Percentiles rank a stretch among this genome's conserved stretches.
These are phyloP conservation scores for Mustelus asterias DNA, from an alignment of 2,113 vertebrate genomes.

Conservation along the genomic window DNA sequence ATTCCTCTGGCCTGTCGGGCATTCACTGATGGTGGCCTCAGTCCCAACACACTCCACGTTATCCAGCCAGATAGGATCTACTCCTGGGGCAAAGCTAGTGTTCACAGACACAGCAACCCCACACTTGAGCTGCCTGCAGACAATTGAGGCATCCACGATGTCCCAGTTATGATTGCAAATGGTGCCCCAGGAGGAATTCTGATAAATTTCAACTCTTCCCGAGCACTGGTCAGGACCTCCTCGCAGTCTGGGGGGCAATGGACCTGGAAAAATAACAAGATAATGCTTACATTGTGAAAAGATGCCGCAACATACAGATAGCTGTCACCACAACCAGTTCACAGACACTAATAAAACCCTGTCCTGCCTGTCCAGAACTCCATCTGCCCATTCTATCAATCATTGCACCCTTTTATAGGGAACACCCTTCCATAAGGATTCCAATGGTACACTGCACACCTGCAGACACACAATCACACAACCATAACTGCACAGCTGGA, in stretches of 20 bases:
- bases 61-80: conserved; percentile 38
- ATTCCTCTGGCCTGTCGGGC: background rate
- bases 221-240: conserved; percentile 22
- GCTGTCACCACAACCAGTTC: background rate
- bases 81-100: background rate
- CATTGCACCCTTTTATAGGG: too few relatives aligned
- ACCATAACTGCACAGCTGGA: too few relatives aligned
- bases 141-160: background rate
- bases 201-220: conserved; percentile 40
- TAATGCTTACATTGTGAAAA: background rate
- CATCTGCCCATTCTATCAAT: background rate
- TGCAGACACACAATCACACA: too few relatives aligned
- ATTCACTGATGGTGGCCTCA: background rate
- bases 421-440: too few relatives aligned
- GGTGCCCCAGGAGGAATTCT: background rate
- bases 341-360: background rate
- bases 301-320: background rate
- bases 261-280: background rate
- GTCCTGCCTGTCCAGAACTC: background rate
- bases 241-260: background rate
- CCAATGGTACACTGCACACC: too few relatives aligned
- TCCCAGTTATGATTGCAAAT: background rate
- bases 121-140: background rate
- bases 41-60: conserved; percentile 11
- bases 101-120: background rate